phyloP scores from a whole-genome alignment of 2,113 vertebrate genomes.

The Gorsachius goisagi region DNA sequence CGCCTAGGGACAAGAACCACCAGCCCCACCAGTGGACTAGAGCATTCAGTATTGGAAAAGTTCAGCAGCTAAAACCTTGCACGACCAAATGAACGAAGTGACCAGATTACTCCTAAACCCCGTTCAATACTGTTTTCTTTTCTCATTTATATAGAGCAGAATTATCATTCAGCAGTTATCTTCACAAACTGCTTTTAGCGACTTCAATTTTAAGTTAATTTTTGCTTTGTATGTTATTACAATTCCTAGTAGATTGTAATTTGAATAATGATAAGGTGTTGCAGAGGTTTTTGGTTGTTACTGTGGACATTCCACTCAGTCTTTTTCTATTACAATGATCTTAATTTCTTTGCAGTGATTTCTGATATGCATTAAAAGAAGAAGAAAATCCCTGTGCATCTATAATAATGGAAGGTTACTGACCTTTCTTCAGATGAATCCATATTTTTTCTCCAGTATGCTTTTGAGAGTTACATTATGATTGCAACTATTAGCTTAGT shows the following conservation, averaged over 20 bases:
- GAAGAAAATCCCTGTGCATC: slow-evolving; percentile 54
- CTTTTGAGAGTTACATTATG: slow-evolving; percentile 45
- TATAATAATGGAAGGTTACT: slow-evolving; percentile 54
- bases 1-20: slow-evolving; percentile 83
- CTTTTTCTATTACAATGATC: slow-evolving; percentile 55
- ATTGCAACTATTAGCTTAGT: slow-evolving; percentile 36
- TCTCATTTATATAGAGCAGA: slow-evolving; percentile 59
- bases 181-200: slow-evolving; percentile 61
- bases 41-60: slow-evolving; percentile 19
- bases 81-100: slow-evolving; percentile 77
- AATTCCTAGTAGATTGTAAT: slow-evolving; percentile 53
- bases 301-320: slow-evolving; percentile 69
- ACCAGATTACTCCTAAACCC: slow-evolving; percentile 71
- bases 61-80: slow-evolving; percentile 67
- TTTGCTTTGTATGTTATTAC: slow-evolving; percentile 62
- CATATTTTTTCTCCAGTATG: slow-evolving; percentile 17
- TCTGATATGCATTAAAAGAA: slow-evolving; percentile 49
- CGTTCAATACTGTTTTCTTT: slow-evolving; percentile 51
- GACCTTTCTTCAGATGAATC: slow-evolving; percentile 39
- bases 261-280: slow-evolving; percentile 59
- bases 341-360: slow-evolving; percentile 62
- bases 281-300: slow-evolving; percentile 50
- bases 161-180: slow-evolving; percentile 50
- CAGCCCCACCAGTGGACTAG: slow-evolving; percentile 92
- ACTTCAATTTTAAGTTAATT: slow-evolving; percentile 68